phyloP scores from a whole-genome alignment of 2,113 vertebrate genomes.

The Eudyptes chrysolophus region DNA sequence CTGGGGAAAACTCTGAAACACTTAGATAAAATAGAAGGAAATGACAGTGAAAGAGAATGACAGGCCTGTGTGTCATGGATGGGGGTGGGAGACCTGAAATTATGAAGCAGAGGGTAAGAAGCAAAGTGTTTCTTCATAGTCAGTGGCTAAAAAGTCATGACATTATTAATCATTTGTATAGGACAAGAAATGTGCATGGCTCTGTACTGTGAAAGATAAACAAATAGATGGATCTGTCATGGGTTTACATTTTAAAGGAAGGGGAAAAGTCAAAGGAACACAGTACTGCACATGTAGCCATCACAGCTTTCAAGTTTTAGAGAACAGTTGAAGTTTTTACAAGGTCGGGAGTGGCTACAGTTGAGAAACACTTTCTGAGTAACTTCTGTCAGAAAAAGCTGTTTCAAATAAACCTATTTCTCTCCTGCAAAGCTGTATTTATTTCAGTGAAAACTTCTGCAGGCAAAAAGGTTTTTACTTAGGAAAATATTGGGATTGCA shows the following conservation, averaged over 20 bases:
- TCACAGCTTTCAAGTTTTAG: not conserved
- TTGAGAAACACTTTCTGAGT: not conserved
- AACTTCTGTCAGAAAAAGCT: not conserved
- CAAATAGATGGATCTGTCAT: conserved; percentile 19
- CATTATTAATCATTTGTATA: conserved; percentile 59
- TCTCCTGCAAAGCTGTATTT: not conserved
- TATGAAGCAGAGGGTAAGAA: conserved; percentile 53
- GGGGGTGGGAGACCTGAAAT: conserved; percentile 55
- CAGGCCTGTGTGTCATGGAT: conserved; percentile 52
- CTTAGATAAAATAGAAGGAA: conserved; percentile 74
- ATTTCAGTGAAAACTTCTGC: not conserved
- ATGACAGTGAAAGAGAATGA: conserved; percentile 69
- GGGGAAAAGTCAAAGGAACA: conserved; percentile 38
- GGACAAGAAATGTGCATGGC: conserved; percentile 4
- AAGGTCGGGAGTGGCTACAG: not conserved
- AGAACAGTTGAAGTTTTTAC: not conserved
- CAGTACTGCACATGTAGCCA: not conserved
- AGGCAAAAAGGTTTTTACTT: not conserved
- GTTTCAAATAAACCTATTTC: not conserved
- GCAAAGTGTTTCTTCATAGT: conserved; percentile 16
- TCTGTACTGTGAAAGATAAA: conserved; percentile 40
- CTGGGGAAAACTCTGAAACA: conserved; percentile 74
- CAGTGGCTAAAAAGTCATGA: conserved; percentile 39
- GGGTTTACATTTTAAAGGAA: conserved; percentile 39
- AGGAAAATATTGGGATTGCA: not conserved